Evolutionary conservation across 1,140 invertebrate species (phyloP), one percentile per base, ranked within the genome.

Genomic region (Saccostrea glomerata): DNA sequence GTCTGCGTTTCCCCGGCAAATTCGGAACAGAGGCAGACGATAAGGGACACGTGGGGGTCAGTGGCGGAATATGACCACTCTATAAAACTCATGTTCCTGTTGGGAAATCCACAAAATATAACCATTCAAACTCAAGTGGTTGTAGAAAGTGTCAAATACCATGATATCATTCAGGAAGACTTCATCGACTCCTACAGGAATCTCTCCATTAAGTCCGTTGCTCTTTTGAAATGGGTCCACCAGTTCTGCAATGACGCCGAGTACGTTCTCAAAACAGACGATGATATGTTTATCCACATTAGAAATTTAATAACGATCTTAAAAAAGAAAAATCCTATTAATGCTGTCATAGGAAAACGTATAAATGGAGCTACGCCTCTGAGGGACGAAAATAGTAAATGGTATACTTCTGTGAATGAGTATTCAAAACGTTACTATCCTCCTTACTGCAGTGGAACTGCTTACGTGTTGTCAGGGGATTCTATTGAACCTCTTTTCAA

Each of bases 201-300:
- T 95, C 96, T 98, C 94, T 98, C 97, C 0, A 97, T 98, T 92
- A 98, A 98, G 94, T 97, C 98, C 94, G 96, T 97, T 3, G 97
- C 97, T 96, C 96, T 96, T 6, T 96, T 98, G 54, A 97, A 97
- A 93, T 98, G 97, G 97, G 96, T 96, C 77, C 96, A 96, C 11
- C 96, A 97, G 93, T 96, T 97, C 94, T 96, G 95, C 93, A 91
- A 92, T 89, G 95, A 96, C 89, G 97, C 97, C 12, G 88, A 85
- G 89, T 95, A 92, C 88, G 88, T 96, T 47, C 88, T 96, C 70
- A 96, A 96, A 91, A 93, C 94, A 15, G 96, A 96, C 89, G 96
- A 96, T 87, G 96, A 96, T 90, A 95, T 95, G 92, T 95, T 95
- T 89, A 91, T 96, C 12, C 95, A 96, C 92, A 88, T 96, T 60